Evolutionary conservation across 2,113 vertebrate genomes (phyloP), one percentile per base, ranked within the genome.

Genomic region (Silurus meridionalis): DNA sequence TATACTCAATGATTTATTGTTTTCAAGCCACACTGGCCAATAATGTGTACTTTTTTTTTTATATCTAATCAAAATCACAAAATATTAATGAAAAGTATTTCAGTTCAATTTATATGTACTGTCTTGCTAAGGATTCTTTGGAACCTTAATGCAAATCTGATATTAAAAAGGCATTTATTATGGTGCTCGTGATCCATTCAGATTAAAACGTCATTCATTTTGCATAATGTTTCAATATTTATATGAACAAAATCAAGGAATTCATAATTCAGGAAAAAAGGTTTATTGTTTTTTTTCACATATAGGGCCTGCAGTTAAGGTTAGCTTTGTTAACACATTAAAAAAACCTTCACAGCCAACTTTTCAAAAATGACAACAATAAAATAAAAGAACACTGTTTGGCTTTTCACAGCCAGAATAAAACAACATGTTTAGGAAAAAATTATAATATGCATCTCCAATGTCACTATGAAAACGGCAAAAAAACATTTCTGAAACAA

Each of bases 271-370:
- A 52, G 82, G 88, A 88, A 92, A 82, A 92, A 89, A 88, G 83
- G 86, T 91, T 86, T 92, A 91, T 94, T 95, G 95, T 96, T 96
- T 95, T 93, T 37, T 93, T 94, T 89, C 89, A 94, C 93, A 95
- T 95, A 96, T 96, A 95, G 55, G 89, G 94, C 94, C 96, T 97
- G 96, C 95, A 94, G 88, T 96, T 95, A 97, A 96, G 96, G 96
- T 99, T 97, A 98, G 97, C 96, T 91, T 95, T 95, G 95, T 92
- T 93, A 96, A 93, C 89, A 95, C 88, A 93, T 94, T 96, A 94
- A 50, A 92, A 86, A 80, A 92, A 89, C 92, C 37, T 37, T 93
- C 91, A 92, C 91, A 93, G 93, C 91, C 86, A 90, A 86, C 79
- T 93, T 83, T 86, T 92, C 71, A 91, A 91, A 90, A 58, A 92